Base-by-base conservation (phyloP, 2,888 invertebrate genomes). In the Mimumesa dahlbomi region DNA sequence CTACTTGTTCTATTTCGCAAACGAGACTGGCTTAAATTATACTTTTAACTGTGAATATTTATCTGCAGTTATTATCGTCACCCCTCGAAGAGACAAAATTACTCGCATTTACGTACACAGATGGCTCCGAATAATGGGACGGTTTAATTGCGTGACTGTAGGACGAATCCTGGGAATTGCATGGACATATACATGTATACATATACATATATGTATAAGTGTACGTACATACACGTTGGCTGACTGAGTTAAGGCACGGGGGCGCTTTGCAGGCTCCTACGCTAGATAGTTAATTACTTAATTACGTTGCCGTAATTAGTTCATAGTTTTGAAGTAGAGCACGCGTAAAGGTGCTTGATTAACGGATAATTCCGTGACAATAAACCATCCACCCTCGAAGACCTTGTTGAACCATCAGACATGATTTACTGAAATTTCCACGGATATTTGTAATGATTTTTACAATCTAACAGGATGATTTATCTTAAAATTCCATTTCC, bases 281-380 rank as follows among this genome's bases (percentile, higher is more conserved):
- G 68, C 50, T 76, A 70, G 79, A 81, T 82, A 80, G 82, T 83
- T 85, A 85, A 85, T 86, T 84, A 84, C 85, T 85, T 85, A 86
- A 86, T 86, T 85, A 86, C 84, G 73, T 76, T 73, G 71, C 59
- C 66, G 82, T 85, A 85, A 86, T 85, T 85, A 85, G 83, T 75
- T 82, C 77, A 80, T 64, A 65, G 72, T 70, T 75, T 65, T 74
- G 75, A 80, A 75, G 77, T 70, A 50, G 62, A 45, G 54, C 54
- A 34, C 42, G 56, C 49, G 22, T 54, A 48, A 63, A 70, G 67
- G 62, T 54, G 38, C 67, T 63, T 66, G 80, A 74, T 82, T 79
- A 77, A 82, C 75, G 65, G 70, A 79, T 73, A 63, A n/a, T n/a
- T 50, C 43, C 43, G 68, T 43, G 74, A 77, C 56, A 72, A 64